Evolutionary conservation across 2,888 invertebrate genomes (phyloP), one percentile per base, ranked within the genome.

Genomic region (Drosophila rubida): DNA sequence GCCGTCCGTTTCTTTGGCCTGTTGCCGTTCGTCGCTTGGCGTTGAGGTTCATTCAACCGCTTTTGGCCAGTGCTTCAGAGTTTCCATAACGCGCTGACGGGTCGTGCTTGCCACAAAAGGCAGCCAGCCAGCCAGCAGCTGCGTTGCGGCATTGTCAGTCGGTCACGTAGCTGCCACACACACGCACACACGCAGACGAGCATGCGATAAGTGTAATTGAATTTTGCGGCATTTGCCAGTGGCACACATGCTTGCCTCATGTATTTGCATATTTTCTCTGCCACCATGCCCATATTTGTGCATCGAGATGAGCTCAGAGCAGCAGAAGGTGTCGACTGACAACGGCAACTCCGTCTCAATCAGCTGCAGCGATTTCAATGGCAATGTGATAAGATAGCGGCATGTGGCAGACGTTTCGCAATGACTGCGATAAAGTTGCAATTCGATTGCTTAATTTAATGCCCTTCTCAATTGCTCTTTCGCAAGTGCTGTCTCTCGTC

Each of bases 161-260:
- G 41, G 60, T 65, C 75, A 78, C 75, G 64, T 69, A 70, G 19
- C n/a, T 51, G 39, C 46, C 60, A 51, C 51, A 45, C 27, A 51
- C 23, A 35, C 27, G 9, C 59, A 51, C 50, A 44, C 27, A 44
- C 14, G 13, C 59, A 50, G 32, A 44, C 27, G 44, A 13, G 14
- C 23, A 13, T 4, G 30, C 16, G 19, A 41, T 50, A 23, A 59
- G 44, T 49, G 37, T 37, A 58, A 70, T 50, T 58, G 57, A 51
- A 76, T 58, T 58, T 39, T 41, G 45, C 46, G 23, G 46, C 39
- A 39, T 46, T 25, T 45, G 41, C 42, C 49, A 37, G 3, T 23
- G 35, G 35, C 39, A 19, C 39, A 61, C 32, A 19, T 22, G 13
- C 13, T 32, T n/a, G 32, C 1, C 3, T 4, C 32, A 32, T 32